A percentile compares a stretch with the other conserved stretches of the same genome.
Conservation (phyloP, 2,888 invertebrate genomes). For the Geotrupes spiniger region DNA sequence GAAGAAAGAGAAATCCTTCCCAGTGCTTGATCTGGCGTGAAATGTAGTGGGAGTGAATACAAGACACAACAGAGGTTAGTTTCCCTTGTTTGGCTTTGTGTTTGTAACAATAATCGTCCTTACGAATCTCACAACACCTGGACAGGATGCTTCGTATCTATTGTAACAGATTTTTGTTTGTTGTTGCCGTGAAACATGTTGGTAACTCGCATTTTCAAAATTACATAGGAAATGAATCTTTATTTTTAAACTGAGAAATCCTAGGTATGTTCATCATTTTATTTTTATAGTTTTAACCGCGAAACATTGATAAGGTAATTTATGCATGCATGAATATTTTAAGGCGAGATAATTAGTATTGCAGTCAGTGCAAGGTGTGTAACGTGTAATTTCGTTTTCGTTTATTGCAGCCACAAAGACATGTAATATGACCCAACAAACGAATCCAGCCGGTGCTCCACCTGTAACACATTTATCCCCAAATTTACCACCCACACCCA, state of each 20-base stretch:
- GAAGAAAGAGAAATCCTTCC: slow-evolving; percentile 4
- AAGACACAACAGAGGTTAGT: slow-evolving; percentile 13
- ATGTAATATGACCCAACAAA: slow-evolving; percentile 27
- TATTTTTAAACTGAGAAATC: slow-evolving; percentile 14
- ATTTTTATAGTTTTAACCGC: neutral
- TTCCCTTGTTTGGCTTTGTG: slow-evolving; percentile 17
- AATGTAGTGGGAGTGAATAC: slow-evolving; percentile 11
- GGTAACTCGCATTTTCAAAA: neutral
- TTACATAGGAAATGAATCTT: neutral
- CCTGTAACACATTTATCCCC: slow-evolving; percentile 24
- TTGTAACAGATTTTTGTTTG: slow-evolving; percentile 26
- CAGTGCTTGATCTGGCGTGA: neutral
- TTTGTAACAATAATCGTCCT: slow-evolving; percentile 12
- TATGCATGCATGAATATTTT: no score
- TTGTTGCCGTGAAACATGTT: slow-evolving; percentile 22
- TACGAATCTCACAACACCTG: slow-evolving; percentile 17
- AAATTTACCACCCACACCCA: slow-evolving; percentile 34
- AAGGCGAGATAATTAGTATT: no score
- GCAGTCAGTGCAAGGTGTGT: no score
- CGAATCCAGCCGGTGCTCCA: slow-evolving; percentile 13
- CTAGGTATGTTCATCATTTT: slow-evolving; percentile 6
- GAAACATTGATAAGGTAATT: slow-evolving; percentile 2
- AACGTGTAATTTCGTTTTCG: neutral
- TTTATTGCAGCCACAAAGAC: slow-evolving; percentile 8
- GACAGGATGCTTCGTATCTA: slow-evolving; percentile 16